Evolutionary conservation across 2,888 invertebrate genomes (phyloP).

Genomic region (Orchestes rusci): DNA sequence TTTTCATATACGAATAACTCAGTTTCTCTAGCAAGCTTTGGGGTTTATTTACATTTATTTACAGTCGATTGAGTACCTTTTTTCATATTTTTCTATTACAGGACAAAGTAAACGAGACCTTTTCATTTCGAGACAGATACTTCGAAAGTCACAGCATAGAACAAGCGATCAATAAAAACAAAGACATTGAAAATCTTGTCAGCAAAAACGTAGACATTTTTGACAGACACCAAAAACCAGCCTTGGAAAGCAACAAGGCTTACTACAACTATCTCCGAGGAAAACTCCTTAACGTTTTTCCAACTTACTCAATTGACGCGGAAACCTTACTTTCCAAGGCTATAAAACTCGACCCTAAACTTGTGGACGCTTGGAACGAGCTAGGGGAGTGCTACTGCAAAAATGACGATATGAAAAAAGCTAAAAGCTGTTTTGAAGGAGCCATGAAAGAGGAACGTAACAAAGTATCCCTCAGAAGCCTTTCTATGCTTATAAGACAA

Average conservation of each 20-base stretch:
- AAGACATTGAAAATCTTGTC: conserved; percentile 58
- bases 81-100: conserved; percentile 40
- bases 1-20: too few species aligned
- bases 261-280: conserved; percentile 65
- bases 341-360: conserved; percentile 74
- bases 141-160: conserved; percentile 67
- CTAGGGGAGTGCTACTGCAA: conserved; percentile 87
- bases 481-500: conserved; percentile 76
- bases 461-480: conserved; percentile 66
- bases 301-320: conserved; percentile 61
- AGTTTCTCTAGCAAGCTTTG: too few species aligned
- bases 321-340: conserved; percentile 72
- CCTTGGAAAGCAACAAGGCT: conserved; percentile 28
- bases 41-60: too few species aligned
- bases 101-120: conserved; percentile 60
- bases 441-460: conserved; percentile 62
- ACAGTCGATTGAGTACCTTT: too few species aligned
- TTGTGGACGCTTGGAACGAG: conserved; percentile 82
- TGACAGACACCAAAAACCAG: conserved; percentile 57
- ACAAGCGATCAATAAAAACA: conserved; percentile 58
- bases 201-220: conserved; percentile 54
- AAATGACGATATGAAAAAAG: conserved; percentile 70
- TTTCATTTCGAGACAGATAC: conserved; percentile 67
- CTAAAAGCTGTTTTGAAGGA: conserved; percentile 75
- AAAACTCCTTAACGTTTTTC: conserved; percentile 63